phyloP scores from a whole-genome alignment of 2,113 vertebrate species.

The Nyctereutes procyonoides region DNA sequence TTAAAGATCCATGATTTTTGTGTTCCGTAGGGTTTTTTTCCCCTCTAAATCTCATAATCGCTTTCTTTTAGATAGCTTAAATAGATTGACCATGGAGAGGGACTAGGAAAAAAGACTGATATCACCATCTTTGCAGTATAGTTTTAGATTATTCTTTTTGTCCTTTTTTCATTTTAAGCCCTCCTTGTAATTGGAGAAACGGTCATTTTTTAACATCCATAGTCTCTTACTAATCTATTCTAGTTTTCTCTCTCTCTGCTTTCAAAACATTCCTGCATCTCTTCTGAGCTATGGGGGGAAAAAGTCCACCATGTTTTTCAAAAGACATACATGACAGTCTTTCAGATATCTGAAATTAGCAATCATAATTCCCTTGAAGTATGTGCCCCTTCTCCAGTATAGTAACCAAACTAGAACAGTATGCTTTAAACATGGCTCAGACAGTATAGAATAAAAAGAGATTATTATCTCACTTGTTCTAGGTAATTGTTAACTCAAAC shows the following conservation, averaged over 20 bases:
- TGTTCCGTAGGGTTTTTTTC: neutral
- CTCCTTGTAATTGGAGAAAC: neutral
- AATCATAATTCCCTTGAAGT: neutral
- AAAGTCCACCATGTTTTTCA: neutral
- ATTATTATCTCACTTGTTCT: neutral
- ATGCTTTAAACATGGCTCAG: neutral
- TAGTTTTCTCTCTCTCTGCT: neutral
- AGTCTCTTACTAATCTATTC: neutral
- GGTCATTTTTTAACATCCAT: constrained; percentile 3
- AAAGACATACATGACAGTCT: neutral
- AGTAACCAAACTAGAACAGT: neutral
- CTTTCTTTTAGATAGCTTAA: neutral
- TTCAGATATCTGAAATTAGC: constrained; percentile 40
- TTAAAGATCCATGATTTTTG: neutral
- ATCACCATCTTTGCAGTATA: neutral
- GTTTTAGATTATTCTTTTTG: neutral
- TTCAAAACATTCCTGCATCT: neutral
- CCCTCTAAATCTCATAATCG: neutral
- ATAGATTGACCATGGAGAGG: neutral
- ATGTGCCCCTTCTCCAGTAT: neutral
- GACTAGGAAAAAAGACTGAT: neutral
- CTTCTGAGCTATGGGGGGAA: neutral
- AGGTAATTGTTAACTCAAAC: neutral
- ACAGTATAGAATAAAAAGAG: neutral
- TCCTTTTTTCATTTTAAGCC: neutral